Percentiles rank a stretch among this genome's conserved stretches.
These are phyloP conservation scores for Sebastiscus tertius DNA, from an alignment of 2,797 vertebrate species.

Conservation along the genomic window DNA sequence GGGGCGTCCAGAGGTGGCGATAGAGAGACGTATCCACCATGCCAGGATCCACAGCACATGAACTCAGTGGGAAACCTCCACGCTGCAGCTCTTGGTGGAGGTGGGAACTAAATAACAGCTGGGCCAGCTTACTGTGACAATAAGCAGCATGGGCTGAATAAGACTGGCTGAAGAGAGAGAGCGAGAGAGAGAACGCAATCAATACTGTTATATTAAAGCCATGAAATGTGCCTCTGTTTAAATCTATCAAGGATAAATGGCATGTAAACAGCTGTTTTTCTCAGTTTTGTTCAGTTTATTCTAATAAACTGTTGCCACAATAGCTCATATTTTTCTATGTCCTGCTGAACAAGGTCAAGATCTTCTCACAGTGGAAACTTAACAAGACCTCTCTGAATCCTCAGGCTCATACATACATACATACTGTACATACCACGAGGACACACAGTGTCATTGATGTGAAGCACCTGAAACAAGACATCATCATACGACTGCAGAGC, in stretches of 20 bases:
- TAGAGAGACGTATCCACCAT: conserved; percentile 91
- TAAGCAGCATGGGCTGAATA: conserved; percentile 91
- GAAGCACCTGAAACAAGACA: background rate
- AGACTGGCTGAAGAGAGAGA: conserved; percentile 53
- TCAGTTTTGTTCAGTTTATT: background rate
- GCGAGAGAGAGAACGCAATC: background rate
- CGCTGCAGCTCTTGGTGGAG: conserved; percentile 85
- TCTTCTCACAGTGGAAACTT: background rate
- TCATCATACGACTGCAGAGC: background rate
- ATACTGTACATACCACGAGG: background rate
- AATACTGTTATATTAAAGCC: background rate
- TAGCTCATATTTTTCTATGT: background rate
- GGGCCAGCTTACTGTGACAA: conserved; percentile 91
- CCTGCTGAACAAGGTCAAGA: background rate
- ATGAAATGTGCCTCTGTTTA: background rate
- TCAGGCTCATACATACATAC: background rate
- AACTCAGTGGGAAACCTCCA: conserved; percentile 83
- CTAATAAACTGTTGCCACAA: background rate
- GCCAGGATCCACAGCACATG: conserved; percentile 90
- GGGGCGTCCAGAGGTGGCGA: conserved; percentile 80
- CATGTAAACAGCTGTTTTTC: background rate
- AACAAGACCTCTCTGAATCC: background rate
- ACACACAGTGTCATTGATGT: background rate
- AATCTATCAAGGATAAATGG: background rate
- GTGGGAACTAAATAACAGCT: conserved; percentile 87